A percentile compares a stretch with the other conserved stretches of the same genome.
phyloP scores from a whole-genome alignment of 2,888 invertebrate genomes.

The Noctuana brunneofusca region DNA sequence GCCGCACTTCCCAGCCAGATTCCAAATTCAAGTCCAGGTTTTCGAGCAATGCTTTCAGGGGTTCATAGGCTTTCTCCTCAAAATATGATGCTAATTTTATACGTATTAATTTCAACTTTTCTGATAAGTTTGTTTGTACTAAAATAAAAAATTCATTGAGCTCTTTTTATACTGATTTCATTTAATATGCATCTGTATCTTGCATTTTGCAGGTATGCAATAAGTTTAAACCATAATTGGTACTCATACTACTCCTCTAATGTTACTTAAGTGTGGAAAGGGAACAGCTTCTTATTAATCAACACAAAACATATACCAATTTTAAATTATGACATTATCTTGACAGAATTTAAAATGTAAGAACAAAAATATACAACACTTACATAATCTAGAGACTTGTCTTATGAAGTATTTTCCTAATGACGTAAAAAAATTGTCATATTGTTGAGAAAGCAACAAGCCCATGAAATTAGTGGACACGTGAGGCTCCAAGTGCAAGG shows the following conservation, averaged over 20 bases:
- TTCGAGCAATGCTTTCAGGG: constrained; percentile 88
- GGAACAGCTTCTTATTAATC: no score
- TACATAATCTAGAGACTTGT: constrained; percentile 89
- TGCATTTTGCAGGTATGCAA: no score
- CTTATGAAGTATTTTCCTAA: constrained; percentile 91
- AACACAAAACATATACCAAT: no score
- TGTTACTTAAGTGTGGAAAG: no score
- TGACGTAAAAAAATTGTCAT: constrained; percentile 90
- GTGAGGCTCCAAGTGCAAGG: constrained; percentile 90
- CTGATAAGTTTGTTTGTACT: constrained; percentile 85
- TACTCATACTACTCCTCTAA: no score
- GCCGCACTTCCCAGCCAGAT: constrained; percentile 91
- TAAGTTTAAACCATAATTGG: no score
- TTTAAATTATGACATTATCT: no score
- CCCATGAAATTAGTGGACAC: constrained; percentile 96
- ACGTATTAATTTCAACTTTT: constrained; percentile 93
- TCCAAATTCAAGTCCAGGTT: constrained; percentile 86
- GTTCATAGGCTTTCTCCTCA: constrained; percentile 86
- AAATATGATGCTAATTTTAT: constrained; percentile 95
- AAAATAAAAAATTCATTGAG: constrained; percentile 35
- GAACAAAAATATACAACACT: constrained; percentile 53
- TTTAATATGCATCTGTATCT: no score
- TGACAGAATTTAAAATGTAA: no score
- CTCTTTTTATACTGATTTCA: constrained; percentile 19
- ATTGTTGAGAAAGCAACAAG: constrained; percentile 91